Percentiles rank a stretch among this genome's conserved stretches.
Conservation (phyloP, 2,797 vertebrate genomes). For the Sciaenops ocellatus region DNA sequence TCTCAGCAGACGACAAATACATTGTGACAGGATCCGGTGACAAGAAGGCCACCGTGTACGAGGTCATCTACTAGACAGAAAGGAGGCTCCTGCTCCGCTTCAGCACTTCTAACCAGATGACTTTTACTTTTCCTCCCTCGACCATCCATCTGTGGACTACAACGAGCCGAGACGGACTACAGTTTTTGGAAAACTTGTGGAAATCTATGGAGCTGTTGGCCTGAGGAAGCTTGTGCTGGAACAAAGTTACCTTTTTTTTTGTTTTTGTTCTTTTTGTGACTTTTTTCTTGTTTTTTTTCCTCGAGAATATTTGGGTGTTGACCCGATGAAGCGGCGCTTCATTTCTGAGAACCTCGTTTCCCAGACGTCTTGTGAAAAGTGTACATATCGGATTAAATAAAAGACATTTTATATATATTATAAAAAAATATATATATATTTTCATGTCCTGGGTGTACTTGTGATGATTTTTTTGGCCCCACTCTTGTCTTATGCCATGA, state of each 20-base stretch:
- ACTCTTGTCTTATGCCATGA: slow-evolving; percentile 82
- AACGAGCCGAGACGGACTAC: not conserved
- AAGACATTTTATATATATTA: slow-evolving; percentile 88
- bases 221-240: slow-evolving; percentile 50
- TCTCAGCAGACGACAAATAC: slow-evolving; percentile 90
- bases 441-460: slow-evolving; percentile 89
- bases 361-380: slow-evolving; percentile 92
- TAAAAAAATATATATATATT: slow-evolving; percentile 87
- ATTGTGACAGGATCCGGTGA: slow-evolving; percentile 90
- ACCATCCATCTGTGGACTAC: slow-evolving; percentile 39
- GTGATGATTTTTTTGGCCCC: slow-evolving; percentile 85
- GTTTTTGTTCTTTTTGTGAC: slow-evolving; percentile 45
- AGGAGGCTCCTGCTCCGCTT: slow-evolving; percentile 40
- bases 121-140: slow-evolving; percentile 13
- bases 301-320: slow-evolving; percentile 71
- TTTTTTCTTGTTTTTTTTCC: slow-evolving; percentile 27
- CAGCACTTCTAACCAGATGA: slow-evolving; percentile 67
- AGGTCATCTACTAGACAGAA: slow-evolving; percentile 87
- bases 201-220: slow-evolving; percentile 9
- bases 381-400: slow-evolving; percentile 93
- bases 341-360: slow-evolving; percentile 77
- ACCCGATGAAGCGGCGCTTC: slow-evolving; percentile 84
- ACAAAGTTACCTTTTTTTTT: slow-evolving; percentile 25
- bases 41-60: slow-evolving; percentile 90
- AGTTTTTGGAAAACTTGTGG: slow-evolving; percentile 23